These are phyloP conservation scores for Drosophila bunnanda DNA, from an alignment of 2,888 invertebrate species.

Conservation along the genomic window DNA sequence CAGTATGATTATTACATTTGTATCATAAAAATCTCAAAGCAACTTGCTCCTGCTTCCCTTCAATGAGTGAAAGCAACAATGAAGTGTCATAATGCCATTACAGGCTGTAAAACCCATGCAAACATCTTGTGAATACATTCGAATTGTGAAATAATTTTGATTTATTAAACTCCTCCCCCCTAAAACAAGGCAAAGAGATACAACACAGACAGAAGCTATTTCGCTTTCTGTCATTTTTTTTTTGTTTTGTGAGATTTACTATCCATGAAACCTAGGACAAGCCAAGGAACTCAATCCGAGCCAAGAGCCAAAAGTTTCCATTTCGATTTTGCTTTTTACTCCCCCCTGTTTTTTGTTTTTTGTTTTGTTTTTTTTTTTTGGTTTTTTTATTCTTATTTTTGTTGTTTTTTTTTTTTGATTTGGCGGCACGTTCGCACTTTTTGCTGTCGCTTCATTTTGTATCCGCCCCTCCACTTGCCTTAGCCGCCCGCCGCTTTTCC, in stretches of 20 bases:
- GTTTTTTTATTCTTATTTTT: background rate
- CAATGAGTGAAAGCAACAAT: background rate
- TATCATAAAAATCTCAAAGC: background rate
- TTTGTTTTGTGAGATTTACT: conserved; percentile 16
- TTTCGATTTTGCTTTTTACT: conserved; percentile 13
- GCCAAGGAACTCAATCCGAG: conserved; percentile 44
- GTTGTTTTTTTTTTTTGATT: conserved; percentile 29
- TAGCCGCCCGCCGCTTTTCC: conserved; percentile 25
- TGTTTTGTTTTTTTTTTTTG: background rate
- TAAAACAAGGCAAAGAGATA: conserved; percentile 38
- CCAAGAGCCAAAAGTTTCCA: conserved; percentile 36
- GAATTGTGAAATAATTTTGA: conserved; percentile 82
- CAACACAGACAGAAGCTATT: conserved; percentile 23
- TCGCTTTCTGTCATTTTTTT: conserved; percentile 30
- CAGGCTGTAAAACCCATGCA: conserved; percentile 55
- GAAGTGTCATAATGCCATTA: background rate
- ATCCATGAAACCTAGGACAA: conserved; percentile 22
- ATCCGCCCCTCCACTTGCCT: conserved; percentile 48
- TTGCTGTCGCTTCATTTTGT: conserved; percentile 79
- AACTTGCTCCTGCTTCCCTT: background rate
- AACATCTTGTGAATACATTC: conserved; percentile 75
- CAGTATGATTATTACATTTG: background rate
- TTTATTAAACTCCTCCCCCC: conserved; percentile 78
- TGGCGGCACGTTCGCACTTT: conserved; percentile 74
- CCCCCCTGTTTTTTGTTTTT: background rate